Evolutionary conservation across 2,113 vertebrate species (phyloP), one percentile per base, ranked within the genome.

Genomic region (Cinclus cinclus): DNA sequence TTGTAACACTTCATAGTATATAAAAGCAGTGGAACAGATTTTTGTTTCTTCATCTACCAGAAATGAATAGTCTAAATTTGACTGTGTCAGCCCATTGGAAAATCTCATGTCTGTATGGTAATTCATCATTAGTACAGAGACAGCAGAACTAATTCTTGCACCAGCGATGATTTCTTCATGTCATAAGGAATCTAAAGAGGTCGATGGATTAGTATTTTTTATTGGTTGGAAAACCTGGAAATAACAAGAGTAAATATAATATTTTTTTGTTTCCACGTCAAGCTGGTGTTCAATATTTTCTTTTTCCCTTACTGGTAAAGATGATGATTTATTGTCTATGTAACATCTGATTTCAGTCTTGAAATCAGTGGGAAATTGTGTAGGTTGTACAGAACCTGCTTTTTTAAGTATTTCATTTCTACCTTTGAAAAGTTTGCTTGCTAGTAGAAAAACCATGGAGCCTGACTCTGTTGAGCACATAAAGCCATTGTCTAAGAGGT

Each of bases 341-440:
- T 50, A 67, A 62, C 9, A 46, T 42, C 53, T 58, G 63, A 28
- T 55, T 15, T 67, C 47, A 71, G 30, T 80, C 44, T 35, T 80
- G 50, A 52, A 28, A 28, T 52, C 15, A 28, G 7, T 39, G 28
- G 30, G 30, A 68, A 90, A 49, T 33, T 20, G 23, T 39, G 28
- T 35, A 67, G 23, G 4, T 67, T 84, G 50, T 49, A 70, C 19
- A 82, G 59, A 74, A 64, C 9, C 13, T 69, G 19, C 35, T 68
- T 86, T 65, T 90, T 84, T 37, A 27, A 70, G 15, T 58, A 24
- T 19, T 87, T 85, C 2, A 25, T 93, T 90, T 86, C 63, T 90
- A 16, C 25, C 53, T 76, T 68, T 3, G 47, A 68, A 49, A 77
- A 27, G 22, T 88, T 79, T 15, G 5, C 31, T 86, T 68, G 24